phyloP scores from a whole-genome alignment of 2,888 invertebrate genomes.

The Rhodophaea formosa region DNA sequence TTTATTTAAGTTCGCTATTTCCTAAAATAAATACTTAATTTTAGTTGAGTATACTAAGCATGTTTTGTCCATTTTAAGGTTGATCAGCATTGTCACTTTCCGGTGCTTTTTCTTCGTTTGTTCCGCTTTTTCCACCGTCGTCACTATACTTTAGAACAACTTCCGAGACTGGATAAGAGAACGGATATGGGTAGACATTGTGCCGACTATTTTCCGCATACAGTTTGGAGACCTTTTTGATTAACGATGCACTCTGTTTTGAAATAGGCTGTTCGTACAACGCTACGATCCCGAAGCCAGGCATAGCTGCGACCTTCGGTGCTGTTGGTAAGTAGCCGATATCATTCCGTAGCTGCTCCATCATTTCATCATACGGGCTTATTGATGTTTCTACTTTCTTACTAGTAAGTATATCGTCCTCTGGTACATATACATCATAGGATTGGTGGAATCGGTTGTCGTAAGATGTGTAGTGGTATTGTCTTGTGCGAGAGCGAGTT shows the following conservation, averaged over 20 bases:
- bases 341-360: slow-evolving; percentile 50
- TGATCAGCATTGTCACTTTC: not conserved
- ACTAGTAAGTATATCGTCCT: not conserved
- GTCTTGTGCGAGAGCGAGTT: not conserved
- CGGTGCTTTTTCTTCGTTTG: not conserved
- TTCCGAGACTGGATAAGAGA: not conserved
- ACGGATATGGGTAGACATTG: not conserved
- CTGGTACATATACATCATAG: not conserved
- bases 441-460: not conserved
- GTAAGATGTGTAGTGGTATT: not conserved
- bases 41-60: no score
- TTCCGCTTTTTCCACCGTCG: not conserved
- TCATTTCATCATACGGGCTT: slow-evolving; percentile 48
- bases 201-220: not conserved
- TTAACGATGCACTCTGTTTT: slow-evolving; percentile 47
- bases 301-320: slow-evolving; percentile 47
- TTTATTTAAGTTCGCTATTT: no score
- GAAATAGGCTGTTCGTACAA: slow-evolving; percentile 64
- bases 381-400: not conserved
- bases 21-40: no score
- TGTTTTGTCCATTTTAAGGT: no score
- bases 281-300: slow-evolving; percentile 54
- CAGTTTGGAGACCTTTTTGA: slow-evolving; percentile 45
- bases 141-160: not conserved
- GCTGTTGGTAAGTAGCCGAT: slow-evolving; percentile 46